Base-by-base conservation (phyloP, 2,797 vertebrate genomes). In the Epinephelus coioides region DNA sequence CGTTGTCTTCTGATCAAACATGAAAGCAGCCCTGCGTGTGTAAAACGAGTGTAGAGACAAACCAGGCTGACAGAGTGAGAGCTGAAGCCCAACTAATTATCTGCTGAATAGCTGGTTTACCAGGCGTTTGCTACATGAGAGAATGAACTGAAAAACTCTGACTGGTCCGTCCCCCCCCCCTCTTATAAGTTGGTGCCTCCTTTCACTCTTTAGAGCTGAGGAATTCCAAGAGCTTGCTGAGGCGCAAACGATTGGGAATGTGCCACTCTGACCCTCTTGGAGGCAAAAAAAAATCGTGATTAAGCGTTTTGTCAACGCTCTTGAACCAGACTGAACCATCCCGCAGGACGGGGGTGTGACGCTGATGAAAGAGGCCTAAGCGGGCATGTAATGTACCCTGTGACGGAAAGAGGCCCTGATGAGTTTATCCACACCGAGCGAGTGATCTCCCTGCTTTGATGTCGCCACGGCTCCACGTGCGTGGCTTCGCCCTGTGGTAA, bases 211-310 rank as follows among this genome's bases (percentile, higher is more conserved):
- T 86, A 78, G 87, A 91, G 86, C 85, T 49, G 77, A 86, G 86
- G 92, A 94, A 96, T 96, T 96, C 95, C 94, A 92, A 90, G 80
- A 70, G 90, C 85, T 90, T 87, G 89, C 85, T 86, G 84, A 95
- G 92, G 96, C 94, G 89, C 90, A 91, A 90, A 83, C 67, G 66
- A 94, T 95, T 76, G 68, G 94, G 95, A 96, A 95, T 94, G 94
- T 90, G 90, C 94, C 79, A 91, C 80, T 89, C 82, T 89, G 93
- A 95, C 92, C 94, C 79, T 86, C 65, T 88, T 70, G 76, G 86
- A 77, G 86, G 78, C 81, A 89, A 85, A 87, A 92, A 79, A 89
- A 86, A 89, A 92, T 67, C 61, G 83, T 84, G 88, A 93, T 93
- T 73, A 94, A 89, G 82, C 78, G 30, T 90, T 92, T 93, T 72